Percentiles rank a stretch among this genome's conserved stretches.
phyloP scores from a whole-genome alignment of 30 jellyfish, hydroid and myxozoan species.

The Sanderia malayensis region DNA sequence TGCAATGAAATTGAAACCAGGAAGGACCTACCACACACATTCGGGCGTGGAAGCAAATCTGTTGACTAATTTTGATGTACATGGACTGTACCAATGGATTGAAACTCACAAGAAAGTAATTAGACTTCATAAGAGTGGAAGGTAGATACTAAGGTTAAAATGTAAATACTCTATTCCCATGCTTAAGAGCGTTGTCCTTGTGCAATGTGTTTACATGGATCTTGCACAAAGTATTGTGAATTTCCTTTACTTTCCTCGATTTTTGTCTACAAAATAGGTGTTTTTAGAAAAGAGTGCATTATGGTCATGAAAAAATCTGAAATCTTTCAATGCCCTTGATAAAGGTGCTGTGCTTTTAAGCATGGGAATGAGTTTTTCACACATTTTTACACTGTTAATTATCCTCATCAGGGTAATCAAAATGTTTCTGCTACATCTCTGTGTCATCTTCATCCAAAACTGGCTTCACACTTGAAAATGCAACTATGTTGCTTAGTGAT shows the following conservation, averaged over 20 bases:
- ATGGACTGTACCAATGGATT: background rate
- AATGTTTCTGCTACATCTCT: background rate
- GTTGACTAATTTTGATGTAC: background rate
- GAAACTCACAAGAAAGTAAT: background rate
- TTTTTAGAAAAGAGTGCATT: too few species aligned
- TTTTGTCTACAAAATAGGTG: too few species aligned
- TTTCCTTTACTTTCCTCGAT: too few species aligned
- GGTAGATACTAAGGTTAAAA: background rate
- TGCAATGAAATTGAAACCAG: slow-evolving; percentile 18
- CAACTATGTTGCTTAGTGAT: background rate
- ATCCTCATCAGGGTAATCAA: background rate
- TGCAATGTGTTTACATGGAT: too few species aligned
- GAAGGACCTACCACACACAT: slow-evolving; percentile 22
- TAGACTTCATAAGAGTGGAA: background rate
- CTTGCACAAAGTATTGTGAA: too few species aligned
- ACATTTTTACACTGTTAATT: background rate
- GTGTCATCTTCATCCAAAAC: background rate
- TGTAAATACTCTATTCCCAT: too few species aligned
- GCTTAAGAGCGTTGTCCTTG: too few species aligned
- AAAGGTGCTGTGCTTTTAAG: too few species aligned
- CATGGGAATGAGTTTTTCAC: background rate
- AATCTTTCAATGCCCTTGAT: too few species aligned
- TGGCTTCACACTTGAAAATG: background rate
- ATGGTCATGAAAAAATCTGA: too few species aligned
- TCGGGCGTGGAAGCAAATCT: background rate